A percentile compares a stretch with the other conserved stretches of the same genome.
phyloP scores from a whole-genome alignment of 1,140 invertebrate genomes.

The Drosophila athabasca region DNA sequence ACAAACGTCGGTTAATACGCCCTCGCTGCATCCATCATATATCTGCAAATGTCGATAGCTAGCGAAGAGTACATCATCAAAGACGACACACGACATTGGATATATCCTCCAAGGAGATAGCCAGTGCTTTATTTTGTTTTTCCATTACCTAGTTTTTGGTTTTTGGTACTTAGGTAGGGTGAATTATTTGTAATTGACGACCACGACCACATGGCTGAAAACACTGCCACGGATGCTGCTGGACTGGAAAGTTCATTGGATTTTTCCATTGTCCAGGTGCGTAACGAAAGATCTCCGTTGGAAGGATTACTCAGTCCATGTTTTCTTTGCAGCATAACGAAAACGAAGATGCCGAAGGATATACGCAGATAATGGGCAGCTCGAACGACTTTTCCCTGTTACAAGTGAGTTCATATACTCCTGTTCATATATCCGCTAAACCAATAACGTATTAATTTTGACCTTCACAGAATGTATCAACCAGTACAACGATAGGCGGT shows the following conservation, averaged over 20 bases:
- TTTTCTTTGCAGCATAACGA: conserved; percentile 28
- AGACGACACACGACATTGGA: conserved; percentile 52
- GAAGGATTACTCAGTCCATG: neutral
- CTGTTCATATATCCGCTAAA: neutral
- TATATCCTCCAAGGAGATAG: conserved; percentile 62
- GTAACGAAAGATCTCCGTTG: neutral
- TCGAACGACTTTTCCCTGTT: conserved; percentile 42
- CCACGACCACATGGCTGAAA: conserved; percentile 30
- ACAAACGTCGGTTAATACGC: conserved; percentile 9
- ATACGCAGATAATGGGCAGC: conserved; percentile 32
- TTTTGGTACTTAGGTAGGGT: conserved; percentile 4
- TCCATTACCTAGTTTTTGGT: conserved; percentile 10
- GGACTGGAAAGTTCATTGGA: conserved; percentile 33
- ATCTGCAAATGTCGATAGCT: conserved; percentile 63
- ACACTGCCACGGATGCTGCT: conserved; percentile 27
- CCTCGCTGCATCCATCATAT: conserved; percentile 51
- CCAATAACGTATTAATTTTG: neutral
- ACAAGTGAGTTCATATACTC: conserved; percentile 29
- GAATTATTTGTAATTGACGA: conserved; percentile 17
- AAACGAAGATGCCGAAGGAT: conserved; percentile 49
- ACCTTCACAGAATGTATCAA: conserved; percentile 35
- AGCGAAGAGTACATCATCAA: conserved; percentile 34
- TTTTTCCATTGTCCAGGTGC: conserved; percentile 43
- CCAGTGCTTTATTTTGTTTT: conserved; percentile 48
- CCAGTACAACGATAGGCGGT: conserved; percentile 10